Conservation (phyloP, 2,888 invertebrate species). For the Nebria salina region DNA sequence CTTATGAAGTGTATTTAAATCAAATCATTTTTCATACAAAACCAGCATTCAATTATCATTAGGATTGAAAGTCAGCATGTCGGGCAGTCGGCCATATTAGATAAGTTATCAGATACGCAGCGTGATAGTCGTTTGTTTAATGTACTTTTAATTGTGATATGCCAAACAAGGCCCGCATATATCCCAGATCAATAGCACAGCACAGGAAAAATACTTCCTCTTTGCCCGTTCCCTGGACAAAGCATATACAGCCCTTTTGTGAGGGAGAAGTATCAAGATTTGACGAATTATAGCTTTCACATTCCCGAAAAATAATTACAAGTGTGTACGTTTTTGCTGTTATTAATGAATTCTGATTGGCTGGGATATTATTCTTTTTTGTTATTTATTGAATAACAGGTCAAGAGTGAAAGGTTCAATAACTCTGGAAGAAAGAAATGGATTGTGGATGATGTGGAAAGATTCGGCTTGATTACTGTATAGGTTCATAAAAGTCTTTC, state of each 20-base stretch:
- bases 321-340: not conserved
- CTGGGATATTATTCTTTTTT: not conserved
- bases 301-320: not conserved
- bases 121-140: constrained; percentile 32
- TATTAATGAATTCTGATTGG: not conserved
- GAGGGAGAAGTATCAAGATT: not conserved
- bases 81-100: constrained; percentile 2
- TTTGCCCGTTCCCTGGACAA: not conserved
- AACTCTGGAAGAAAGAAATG: not conserved
- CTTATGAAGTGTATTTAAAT: not conserved
- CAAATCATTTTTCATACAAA: constrained; percentile 8
- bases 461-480: too few relatives aligned
- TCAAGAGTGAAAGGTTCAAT: not conserved
- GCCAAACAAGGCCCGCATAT: constrained; percentile 36
- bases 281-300: not conserved
- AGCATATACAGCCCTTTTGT: not conserved
- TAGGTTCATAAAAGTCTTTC: too few relatives aligned
- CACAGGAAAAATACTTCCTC: constrained; percentile 4
- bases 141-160: constrained; percentile 44
- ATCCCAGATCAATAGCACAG: constrained; percentile 4
- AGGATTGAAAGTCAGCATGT: constrained; percentile 5
- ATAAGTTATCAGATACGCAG: constrained; percentile 27
- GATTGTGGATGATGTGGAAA: not conserved
- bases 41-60: constrained; percentile 12
- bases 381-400: not conserved